A percentile compares a stretch with the other conserved stretches of the same genome.
These are phyloP conservation scores for Marcusenius ussheri DNA, from an alignment of 2,113 vertebrate species.

Conservation along the genomic window DNA sequence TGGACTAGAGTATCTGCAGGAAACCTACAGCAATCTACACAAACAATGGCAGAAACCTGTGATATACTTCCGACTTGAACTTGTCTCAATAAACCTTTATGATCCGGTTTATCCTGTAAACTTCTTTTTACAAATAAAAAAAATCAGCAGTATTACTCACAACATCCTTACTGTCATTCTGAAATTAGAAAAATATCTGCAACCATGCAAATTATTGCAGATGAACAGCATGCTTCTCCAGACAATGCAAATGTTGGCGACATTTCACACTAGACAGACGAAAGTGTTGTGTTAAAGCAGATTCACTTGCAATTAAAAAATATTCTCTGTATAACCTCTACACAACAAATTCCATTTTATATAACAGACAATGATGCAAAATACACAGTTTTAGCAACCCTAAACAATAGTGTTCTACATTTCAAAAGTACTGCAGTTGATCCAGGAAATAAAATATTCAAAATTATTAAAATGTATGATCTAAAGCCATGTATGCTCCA, in stretches of 20 bases:
- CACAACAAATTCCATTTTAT: neutral
- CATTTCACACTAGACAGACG: neutral
- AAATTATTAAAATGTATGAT: slow-evolving; percentile 10
- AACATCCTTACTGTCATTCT: neutral
- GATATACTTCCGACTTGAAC: neutral
- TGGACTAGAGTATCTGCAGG: neutral
- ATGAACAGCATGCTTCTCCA: neutral
- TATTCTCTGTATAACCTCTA: neutral
- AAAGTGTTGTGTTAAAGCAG: neutral
- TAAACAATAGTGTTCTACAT: neutral
- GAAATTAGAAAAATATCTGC: neutral
- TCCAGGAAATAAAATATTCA: slow-evolving; percentile 17
- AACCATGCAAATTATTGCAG: neutral
- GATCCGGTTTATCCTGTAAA: neutral
- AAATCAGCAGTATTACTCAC: neutral
- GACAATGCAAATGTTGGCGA: neutral
- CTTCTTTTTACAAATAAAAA: neutral
- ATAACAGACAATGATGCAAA: neutral
- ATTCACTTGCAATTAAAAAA: neutral
- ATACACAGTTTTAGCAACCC: neutral
- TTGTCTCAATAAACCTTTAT: neutral
- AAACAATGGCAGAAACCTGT: neutral
- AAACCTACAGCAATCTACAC: neutral
- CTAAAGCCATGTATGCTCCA: neutral
- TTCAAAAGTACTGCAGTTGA: neutral